Evolutionary conservation across 2,113 vertebrate species (phyloP), one percentile per base, ranked within the genome.

Genomic region (Cinclus mexicanus): DNA sequence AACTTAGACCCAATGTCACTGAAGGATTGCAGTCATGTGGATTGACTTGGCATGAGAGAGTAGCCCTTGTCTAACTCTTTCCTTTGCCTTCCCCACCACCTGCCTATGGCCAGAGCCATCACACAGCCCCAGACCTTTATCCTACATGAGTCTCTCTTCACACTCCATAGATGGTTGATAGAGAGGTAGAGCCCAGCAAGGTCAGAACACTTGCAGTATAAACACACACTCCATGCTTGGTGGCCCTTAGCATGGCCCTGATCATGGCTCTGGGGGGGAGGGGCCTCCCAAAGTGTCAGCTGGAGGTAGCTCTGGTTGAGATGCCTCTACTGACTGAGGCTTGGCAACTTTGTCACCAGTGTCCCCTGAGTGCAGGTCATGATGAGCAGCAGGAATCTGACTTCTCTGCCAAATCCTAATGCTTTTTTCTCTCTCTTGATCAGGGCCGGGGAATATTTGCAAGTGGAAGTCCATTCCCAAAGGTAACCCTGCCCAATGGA

Each of bases 361-460:
- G 52, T 68, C 47, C 41, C 26, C 41, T 59, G 26, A 72, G 70
- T 14, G 12, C n/a, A 49, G 28, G 20, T 12, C 41, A 17, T 9
- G 46, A 23, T 28, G 7, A 83, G 56, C 47, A 80, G 70, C 39
- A 85, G 70, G 52, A 79, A 72, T 47, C 6, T 19, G 37, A 50
- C 12, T 65, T 61, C 17, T 70, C n/a, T 60, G 71, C 63, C 15
- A 2, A 85, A 65, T 42, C 11, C 23, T 28, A 53, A 56, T 29
- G 24, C 53, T 28, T 96, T 61, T 89, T 77, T 92, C 91, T 94
- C 60, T 97, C 41, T 92, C 49, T 94, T 89, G 56, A 25, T 63
- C 97, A 99, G 99, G 99, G 99, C 49, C 98, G 98, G 60, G 99
- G 98, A 23, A 98, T 99, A 96, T 99, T 99, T 93, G 99, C 99